phyloP scores from a whole-genome alignment of 2,888 invertebrate species.

The Ernsta delagoae region DNA sequence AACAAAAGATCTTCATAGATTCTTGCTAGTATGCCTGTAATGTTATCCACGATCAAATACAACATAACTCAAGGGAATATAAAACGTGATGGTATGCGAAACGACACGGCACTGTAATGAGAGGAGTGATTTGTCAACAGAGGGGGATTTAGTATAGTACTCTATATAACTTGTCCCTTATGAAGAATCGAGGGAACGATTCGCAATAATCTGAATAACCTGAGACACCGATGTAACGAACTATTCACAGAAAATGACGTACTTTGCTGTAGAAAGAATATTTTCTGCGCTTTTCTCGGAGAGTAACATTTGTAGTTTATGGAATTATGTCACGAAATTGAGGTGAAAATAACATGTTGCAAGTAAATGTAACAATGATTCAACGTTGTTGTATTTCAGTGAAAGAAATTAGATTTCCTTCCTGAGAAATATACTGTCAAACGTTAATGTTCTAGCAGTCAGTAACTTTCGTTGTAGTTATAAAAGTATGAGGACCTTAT shows the following conservation, averaged over 20 bases:
- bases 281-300: slow-evolving; percentile 14
- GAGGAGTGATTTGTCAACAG: slow-evolving; percentile 71
- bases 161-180: slow-evolving; percentile 56
- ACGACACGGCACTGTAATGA: slow-evolving; percentile 57
- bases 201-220: slow-evolving; percentile 63
- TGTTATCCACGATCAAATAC: slow-evolving; percentile 22
- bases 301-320: slow-evolving; percentile 13
- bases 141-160: slow-evolving; percentile 60
- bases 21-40: background rate
- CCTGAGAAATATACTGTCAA: background rate
- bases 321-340: slow-evolving; percentile 14
- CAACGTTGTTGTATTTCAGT: background rate
- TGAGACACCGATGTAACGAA: slow-evolving; percentile 64
- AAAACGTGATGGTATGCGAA: slow-evolving; percentile 61
- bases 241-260: slow-evolving; percentile 41
- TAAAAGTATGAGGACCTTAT: too few relatives aligned
- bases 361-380: slow-evolving; percentile 6
- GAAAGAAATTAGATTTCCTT: background rate
- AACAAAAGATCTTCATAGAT: slow-evolving; percentile 7
- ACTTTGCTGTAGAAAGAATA: slow-evolving; percentile 24
- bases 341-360: slow-evolving; percentile 22
- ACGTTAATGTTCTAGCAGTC: background rate
- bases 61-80: slow-evolving; percentile 49
- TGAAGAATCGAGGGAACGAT: slow-evolving; percentile 42
- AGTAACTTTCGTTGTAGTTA: background rate